These are phyloP conservation scores for Anguilla japonica DNA, from an alignment of 2,113 vertebrate genomes.

Conservation along the genomic window DNA sequence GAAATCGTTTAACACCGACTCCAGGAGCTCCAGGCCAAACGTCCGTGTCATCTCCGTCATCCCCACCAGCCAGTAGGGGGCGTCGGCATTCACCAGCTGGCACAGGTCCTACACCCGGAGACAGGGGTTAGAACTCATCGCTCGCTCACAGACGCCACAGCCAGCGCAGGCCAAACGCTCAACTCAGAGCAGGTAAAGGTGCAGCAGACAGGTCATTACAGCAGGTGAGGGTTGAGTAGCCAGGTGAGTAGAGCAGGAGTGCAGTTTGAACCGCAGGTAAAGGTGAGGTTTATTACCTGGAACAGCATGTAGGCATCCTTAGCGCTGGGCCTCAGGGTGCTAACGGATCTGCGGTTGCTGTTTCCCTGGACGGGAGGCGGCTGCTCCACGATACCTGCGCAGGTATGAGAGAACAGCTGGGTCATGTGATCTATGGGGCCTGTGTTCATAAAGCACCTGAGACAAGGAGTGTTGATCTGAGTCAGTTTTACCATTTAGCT, in stretches of 20 bases:
- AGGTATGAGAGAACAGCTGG: background rate
- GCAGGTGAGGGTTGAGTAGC: too few relatives aligned
- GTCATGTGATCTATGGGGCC: background rate
- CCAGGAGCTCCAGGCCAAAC: conserved; percentile 93
- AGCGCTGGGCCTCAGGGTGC: conserved; percentile 91
- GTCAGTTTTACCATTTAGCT: background rate
- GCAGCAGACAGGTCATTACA: too few relatives aligned
- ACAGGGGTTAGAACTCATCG: conserved; percentile 41
- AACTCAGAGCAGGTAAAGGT: background rate
- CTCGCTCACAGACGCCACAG: background rate
- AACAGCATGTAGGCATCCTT: conserved; percentile 99
- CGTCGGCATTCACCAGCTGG: conserved; percentile 96
- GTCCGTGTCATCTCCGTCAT: conserved; percentile 99
- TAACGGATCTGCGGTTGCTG: conserved; percentile 91
- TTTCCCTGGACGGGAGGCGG: conserved; percentile 84
- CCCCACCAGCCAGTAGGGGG: conserved; percentile 97
- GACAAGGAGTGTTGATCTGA: background rate
- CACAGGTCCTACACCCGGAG: conserved; percentile 83
- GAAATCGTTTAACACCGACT: conserved; percentile 97
- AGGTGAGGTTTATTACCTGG: conserved; percentile 76
- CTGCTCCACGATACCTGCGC: conserved; percentile 77
- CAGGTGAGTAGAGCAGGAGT: too few relatives aligned
- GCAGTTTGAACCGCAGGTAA: background rate
- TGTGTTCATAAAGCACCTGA: too few relatives aligned
- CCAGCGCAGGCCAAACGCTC: too few relatives aligned